These are phyloP conservation scores for Cassiopea andromeda DNA, from an alignment of 30 jellyfish, hydroid and myxozoan genomes.

Conservation along the genomic window DNA sequence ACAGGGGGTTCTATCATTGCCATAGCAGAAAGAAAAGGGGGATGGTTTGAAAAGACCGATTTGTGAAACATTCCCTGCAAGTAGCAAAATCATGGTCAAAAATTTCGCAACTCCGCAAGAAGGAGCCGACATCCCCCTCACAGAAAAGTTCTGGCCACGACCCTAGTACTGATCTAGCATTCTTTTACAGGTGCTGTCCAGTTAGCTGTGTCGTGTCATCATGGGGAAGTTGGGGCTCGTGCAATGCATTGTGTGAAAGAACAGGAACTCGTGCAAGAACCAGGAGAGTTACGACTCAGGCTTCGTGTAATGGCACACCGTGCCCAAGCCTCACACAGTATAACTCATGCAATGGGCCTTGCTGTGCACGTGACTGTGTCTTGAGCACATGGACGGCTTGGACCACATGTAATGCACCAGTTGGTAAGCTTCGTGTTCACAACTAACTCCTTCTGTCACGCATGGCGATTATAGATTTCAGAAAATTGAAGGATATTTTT, in stretches of 20 bases:
- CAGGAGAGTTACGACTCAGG: constrained; percentile 54
- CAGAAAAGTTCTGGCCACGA: too few species aligned
- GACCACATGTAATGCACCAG: constrained; percentile 78
- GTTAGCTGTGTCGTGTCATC: constrained; percentile 59
- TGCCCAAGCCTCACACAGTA: constrained; percentile 72
- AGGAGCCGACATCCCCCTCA: too few species aligned
- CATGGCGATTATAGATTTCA: too few species aligned
- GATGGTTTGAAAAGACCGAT: too few species aligned
- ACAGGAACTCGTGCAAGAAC: constrained; percentile 68
- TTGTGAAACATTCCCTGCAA: too few species aligned
- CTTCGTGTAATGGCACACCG: constrained; percentile 75
- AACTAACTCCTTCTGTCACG: neutral
- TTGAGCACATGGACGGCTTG: constrained; percentile 72
- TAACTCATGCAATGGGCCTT: constrained; percentile 83
- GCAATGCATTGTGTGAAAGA: constrained; percentile 86
- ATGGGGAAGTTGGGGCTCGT: constrained; percentile 77
- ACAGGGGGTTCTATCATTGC: too few species aligned
- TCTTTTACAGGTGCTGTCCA: constrained; percentile 71
- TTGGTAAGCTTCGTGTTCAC: constrained; percentile 39
- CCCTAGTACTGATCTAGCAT: neutral
- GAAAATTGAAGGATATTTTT: too few species aligned
- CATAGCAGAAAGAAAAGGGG: too few species aligned
- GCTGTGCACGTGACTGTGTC: constrained; percentile 80
- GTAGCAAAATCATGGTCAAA: too few species aligned
- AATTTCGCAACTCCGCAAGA: too few species aligned